These are phyloP conservation scores for Aplocera efformata DNA, from an alignment of 2,888 invertebrate species.

Conservation along the genomic window DNA sequence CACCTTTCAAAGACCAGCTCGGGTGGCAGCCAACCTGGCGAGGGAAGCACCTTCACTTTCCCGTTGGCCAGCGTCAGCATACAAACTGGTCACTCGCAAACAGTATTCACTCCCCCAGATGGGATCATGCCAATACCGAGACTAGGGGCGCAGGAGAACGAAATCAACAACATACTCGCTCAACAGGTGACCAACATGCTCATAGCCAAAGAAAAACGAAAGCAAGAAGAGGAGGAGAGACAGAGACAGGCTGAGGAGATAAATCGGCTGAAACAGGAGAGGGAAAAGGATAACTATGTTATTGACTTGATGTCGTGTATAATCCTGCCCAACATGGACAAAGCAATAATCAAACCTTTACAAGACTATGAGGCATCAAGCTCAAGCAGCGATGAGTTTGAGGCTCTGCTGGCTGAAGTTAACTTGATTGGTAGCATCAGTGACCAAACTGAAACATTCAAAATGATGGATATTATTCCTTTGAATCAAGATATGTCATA, in stretches of 20 bases:
- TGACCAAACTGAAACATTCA: background rate
- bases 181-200: constrained; percentile 66
- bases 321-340: constrained; percentile 32
- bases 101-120: constrained; percentile 31
- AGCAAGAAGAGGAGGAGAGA: constrained; percentile 41
- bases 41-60: constrained; percentile 23
- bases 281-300: constrained; percentile 40
- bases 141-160: constrained; percentile 40
- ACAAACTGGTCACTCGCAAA: constrained; percentile 16
- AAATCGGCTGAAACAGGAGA: constrained; percentile 36
- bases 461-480: background rate
- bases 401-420: constrained; percentile 44
- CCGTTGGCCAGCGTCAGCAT: constrained; percentile 26
- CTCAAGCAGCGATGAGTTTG: constrained; percentile 49
- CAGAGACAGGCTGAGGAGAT: constrained; percentile 43
- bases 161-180: constrained; percentile 49
- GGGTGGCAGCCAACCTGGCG: constrained; percentile 34
- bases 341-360: constrained; percentile 13
- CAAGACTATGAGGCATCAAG: constrained; percentile 24
- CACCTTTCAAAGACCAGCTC: constrained; percentile 62
- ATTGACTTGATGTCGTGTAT: constrained; percentile 61
- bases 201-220: constrained; percentile 55
- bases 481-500: constrained; percentile 51
- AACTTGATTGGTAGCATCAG: constrained; percentile 1
- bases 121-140: constrained; percentile 49